phyloP scores from a whole-genome alignment of 2,888 invertebrate genomes.

The Onthophagus sagittarius region DNA sequence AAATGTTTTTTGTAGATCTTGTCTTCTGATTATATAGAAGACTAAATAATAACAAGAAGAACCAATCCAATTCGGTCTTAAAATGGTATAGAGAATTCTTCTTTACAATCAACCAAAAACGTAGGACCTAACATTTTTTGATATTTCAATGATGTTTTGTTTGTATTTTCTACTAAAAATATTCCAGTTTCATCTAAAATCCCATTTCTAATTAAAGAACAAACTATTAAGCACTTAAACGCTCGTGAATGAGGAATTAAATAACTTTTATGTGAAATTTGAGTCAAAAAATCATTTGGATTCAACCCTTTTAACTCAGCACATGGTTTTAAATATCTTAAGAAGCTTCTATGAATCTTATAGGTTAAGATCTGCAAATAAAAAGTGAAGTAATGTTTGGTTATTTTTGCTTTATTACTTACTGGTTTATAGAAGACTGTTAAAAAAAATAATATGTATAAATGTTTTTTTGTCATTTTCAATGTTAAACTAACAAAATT shows the following conservation, averaged over 20 bases:
- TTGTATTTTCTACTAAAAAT: neutral
- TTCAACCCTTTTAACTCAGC: neutral
- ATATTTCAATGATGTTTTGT: neutral
- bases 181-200: neutral
- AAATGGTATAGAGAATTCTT: neutral
- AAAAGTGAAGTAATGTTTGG: no score
- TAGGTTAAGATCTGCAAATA: neutral
- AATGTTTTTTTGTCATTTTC: no score
- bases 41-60: no score
- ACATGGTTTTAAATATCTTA: neutral
- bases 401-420: no score
- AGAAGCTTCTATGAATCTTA: neutral
- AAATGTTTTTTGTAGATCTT: no score
- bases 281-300: neutral
- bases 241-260: neutral
- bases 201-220: neutral
- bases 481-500: no score
- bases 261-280: neutral
- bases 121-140: neutral
- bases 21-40: no score
- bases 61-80: no score
- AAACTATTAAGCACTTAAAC: neutral
- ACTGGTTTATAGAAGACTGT: no score
- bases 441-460: no score
- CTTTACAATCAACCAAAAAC: neutral